These are phyloP conservation scores for Allacma fusca DNA, from an alignment of 2,888 invertebrate genomes.

Conservation along the genomic window DNA sequence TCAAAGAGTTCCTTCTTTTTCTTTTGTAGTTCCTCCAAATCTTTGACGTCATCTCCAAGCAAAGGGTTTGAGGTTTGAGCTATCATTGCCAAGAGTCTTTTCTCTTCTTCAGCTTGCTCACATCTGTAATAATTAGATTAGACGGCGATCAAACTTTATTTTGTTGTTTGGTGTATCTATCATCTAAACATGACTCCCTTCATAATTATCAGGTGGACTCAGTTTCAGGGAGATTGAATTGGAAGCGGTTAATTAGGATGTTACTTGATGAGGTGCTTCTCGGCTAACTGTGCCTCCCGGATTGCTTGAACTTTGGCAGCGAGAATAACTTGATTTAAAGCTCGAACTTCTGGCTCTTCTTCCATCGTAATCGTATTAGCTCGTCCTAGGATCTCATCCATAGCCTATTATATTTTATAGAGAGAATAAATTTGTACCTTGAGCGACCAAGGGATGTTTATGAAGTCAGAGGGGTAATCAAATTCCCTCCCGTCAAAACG, in stretches of 20 bases:
- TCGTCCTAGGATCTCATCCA: slow-evolving; percentile 56
- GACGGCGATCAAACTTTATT: not conserved
- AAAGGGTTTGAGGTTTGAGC: slow-evolving; percentile 52
- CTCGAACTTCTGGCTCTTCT: slow-evolving; percentile 69
- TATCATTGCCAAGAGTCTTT: slow-evolving; percentile 52
- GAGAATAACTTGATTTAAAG: slow-evolving; percentile 79
- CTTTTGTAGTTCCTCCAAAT: slow-evolving; percentile 46
- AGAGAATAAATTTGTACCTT: not conserved
- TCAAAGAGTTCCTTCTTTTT: slow-evolving; percentile 53
- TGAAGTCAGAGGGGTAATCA: not conserved
- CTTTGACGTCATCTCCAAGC: slow-evolving; percentile 54
- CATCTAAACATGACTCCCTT: slow-evolving; percentile 58
- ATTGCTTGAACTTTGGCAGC: slow-evolving; percentile 86
- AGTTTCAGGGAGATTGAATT: not conserved
- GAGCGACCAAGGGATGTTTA: not conserved
- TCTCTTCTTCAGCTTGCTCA: slow-evolving; percentile 58
- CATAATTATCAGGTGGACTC: slow-evolving; percentile 66
- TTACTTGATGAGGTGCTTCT: slow-evolving; percentile 65
- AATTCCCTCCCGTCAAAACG: not conserved
- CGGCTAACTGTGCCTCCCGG: slow-evolving; percentile 81
- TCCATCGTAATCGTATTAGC: slow-evolving; percentile 55
- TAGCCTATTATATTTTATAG: slow-evolving; percentile 42
- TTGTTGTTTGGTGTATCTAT: not conserved
- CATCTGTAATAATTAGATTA: slow-evolving; percentile 41
- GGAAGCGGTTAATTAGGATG: not conserved